Base-by-base conservation (phyloP, 2,113 vertebrate genomes). In the Nothobranchius kuhntae region DNA sequence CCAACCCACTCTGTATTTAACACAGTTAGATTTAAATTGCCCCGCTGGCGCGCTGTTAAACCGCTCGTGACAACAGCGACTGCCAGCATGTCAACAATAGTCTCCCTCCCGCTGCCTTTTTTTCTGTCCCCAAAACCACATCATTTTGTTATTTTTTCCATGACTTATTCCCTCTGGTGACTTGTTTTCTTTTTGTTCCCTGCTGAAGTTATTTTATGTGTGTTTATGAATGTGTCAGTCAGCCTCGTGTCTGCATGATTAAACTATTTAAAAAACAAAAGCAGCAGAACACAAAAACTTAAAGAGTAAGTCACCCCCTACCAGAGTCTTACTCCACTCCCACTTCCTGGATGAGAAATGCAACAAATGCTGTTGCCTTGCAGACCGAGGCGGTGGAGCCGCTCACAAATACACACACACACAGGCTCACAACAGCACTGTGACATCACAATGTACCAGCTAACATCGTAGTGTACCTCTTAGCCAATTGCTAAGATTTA, bases 51-150 rank as follows among this genome's bases (percentile, higher is more conserved):
- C 82, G 65, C 89, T 92, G 88, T 76, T 81, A 87, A 90, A 91
- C 81, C 78, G 51, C 82, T 91, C 86, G 86, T 85, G 77, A 89
- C 84, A 86, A 68, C 80, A 82, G 82, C 38, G 72, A 59, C 75
- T 86, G 86, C 88, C 89, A 89, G 73, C 78, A 80, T 82, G 85
- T 91, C 85, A 89, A 89, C 89, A 91, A 83, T 84, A 73, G 75
- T 58, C 83, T 76, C 84, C 54, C 53, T 61, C 53, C 73, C 64
- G 74, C 68, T 77, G 57, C 54, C 65, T 73, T 55, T 24, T 21
- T 42, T 68, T 65, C 57, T 68, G 52, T 59, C 74, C 81, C 53
- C 68, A 65, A 88, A 75, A 88, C 80, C 85, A 82, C 83, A 89
- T 68, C 65, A 73, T 87, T 89, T 87, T 86, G 78, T 72, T 82